These are phyloP conservation scores for Gymnoscelis rufifasciata DNA, from an alignment of 2,888 invertebrate genomes.

Conservation along the genomic window DNA sequence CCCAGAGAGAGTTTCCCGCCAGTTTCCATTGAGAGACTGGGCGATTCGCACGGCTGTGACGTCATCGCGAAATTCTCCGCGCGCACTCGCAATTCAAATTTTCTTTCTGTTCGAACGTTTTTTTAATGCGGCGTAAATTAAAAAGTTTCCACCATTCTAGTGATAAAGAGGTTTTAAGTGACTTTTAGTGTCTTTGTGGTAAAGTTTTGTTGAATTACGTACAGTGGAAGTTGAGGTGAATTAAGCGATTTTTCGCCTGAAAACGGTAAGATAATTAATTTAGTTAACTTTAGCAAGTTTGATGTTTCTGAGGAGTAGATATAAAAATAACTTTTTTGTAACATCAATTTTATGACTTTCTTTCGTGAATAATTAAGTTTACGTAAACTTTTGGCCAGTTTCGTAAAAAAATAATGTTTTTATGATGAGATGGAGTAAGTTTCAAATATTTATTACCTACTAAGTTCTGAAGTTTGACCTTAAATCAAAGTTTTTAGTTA, in stretches of 20 bases:
- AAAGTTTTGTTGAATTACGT: constrained; percentile 11
- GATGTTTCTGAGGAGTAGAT: neutral
- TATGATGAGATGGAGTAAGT: too few species aligned
- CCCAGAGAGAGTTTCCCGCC: constrained; percentile 39
- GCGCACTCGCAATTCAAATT: constrained; percentile 20
- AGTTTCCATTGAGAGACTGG: constrained; percentile 43
- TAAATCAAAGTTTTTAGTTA: too few species aligned
- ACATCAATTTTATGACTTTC: neutral
- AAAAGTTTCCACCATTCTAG: constrained; percentile 13
- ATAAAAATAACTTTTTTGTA: neutral
- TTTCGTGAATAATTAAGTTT: too few species aligned
- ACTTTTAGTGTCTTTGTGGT: constrained; percentile 8
- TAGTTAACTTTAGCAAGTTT: constrained; percentile 2
- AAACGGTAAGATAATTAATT: constrained; percentile 12
- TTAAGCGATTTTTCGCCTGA: constrained; percentile 6
- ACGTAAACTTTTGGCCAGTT: neutral
- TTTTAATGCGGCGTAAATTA: constrained; percentile 17
- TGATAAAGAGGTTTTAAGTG: constrained; percentile 12
- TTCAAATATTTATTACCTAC: too few species aligned
- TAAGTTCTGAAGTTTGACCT: too few species aligned
- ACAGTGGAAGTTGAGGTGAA: constrained; percentile 7
- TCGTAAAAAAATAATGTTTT: too few species aligned
- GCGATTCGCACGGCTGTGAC: constrained; percentile 39
- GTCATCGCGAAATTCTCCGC: constrained; percentile 35
- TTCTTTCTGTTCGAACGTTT: constrained; percentile 10